These are phyloP conservation scores for Tenrec ecaudatus DNA, from an alignment of 2,113 vertebrate species.

Conservation along the genomic window DNA sequence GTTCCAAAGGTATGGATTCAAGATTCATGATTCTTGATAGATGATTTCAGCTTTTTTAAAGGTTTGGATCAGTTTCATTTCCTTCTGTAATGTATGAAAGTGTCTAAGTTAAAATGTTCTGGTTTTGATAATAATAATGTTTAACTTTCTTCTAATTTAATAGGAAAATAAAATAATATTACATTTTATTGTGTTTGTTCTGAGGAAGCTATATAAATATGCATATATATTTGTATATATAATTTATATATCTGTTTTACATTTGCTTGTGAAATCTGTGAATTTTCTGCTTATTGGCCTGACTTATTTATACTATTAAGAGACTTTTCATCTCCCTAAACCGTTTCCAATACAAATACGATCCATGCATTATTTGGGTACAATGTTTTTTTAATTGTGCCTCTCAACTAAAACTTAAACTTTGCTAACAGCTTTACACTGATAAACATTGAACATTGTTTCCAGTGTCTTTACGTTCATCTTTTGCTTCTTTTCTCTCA, in stretches of 20 bases:
- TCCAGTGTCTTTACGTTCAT: background rate
- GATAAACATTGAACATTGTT: background rate
- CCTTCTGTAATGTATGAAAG: background rate
- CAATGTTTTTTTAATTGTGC: background rate
- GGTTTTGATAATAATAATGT: background rate
- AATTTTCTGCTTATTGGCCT: too few relatives aligned
- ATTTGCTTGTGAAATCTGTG: too few relatives aligned
- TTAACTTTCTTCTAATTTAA: background rate
- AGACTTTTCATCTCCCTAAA: background rate
- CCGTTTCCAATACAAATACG: background rate
- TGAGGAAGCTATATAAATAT: background rate
- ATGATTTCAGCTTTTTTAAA: background rate
- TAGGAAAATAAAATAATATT: conserved; percentile 14
- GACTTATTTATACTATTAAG: too few relatives aligned
- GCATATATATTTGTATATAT: too few relatives aligned
- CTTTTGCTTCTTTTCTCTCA: conserved; percentile 40
- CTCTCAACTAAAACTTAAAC: conserved; percentile 1
- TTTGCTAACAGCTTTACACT: background rate
- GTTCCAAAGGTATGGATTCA: background rate
- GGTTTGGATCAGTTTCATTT: background rate
- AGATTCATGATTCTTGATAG: background rate
- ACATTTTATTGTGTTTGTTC: background rate
- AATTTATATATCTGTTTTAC: too few relatives aligned
- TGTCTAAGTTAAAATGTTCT: background rate
- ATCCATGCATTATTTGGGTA: background rate